These are phyloP conservation scores for Aphidius ervi DNA, from an alignment of 1,140 invertebrate genomes.

Conservation along the genomic window DNA sequence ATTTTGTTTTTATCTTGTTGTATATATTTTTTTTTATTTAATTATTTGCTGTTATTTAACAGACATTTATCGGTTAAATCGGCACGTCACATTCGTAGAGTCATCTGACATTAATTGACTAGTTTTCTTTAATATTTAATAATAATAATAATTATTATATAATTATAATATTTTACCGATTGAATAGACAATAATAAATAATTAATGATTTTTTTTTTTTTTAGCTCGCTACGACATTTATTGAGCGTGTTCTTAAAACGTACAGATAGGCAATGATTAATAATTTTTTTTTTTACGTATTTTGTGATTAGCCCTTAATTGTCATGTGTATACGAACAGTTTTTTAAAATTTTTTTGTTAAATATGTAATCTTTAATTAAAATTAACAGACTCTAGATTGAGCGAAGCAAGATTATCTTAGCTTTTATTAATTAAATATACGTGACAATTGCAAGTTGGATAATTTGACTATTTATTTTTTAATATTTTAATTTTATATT, in stretches of 20 bases:
- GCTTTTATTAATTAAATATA: conserved; percentile 16
- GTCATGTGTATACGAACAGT: conserved; percentile 18
- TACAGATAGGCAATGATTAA: conserved; percentile 46
- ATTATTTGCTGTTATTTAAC: conserved; percentile 5
- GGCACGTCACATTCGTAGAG: conserved; percentile 38
- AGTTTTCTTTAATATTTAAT: conserved; percentile 30
- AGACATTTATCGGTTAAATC: conserved; percentile 2
- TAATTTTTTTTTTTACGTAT: conserved; percentile 22
- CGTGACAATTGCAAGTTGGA: no score
- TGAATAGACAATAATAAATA: no score
- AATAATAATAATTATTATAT: conserved; percentile 29
- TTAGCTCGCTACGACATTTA: conserved; percentile 44
- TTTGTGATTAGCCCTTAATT: conserved; percentile 22
- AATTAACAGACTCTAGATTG: conserved; percentile 36
- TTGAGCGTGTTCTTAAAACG: conserved; percentile 49
- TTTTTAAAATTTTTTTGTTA: conserved; percentile 6
- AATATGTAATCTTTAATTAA: conserved; percentile 9
- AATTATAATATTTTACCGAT: conserved; percentile 15
- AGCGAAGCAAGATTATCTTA: conserved; percentile 40
- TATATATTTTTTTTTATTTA: neutral
- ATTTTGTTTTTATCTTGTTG: neutral
- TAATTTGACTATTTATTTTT: neutral
- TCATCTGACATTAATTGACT: conserved; percentile 49
- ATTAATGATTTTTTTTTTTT: conserved; percentile 6
- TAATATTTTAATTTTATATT: no score